These are phyloP conservation scores for Liopterus haemorrhoidalis DNA, from an alignment of 2,888 invertebrate genomes.

Conservation along the genomic window DNA sequence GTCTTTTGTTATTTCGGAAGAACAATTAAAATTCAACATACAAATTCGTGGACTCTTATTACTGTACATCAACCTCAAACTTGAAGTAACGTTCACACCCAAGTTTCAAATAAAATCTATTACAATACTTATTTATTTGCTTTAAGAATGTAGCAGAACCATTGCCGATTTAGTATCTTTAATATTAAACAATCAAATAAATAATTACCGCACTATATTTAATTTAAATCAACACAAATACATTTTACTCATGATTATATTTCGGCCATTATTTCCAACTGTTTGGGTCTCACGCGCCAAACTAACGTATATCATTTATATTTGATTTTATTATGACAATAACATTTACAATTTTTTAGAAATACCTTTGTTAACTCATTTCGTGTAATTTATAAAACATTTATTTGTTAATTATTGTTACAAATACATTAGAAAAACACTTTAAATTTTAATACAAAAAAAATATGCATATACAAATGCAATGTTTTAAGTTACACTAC, in stretches of 20 bases:
- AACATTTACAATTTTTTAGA: too few relatives aligned
- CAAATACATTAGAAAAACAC: slow-evolving; percentile 16
- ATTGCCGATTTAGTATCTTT: too few relatives aligned
- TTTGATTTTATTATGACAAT: slow-evolving; percentile 6
- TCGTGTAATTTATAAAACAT: slow-evolving; percentile 10
- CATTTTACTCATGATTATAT: slow-evolving; percentile 41
- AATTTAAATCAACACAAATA: slow-evolving; percentile 36
- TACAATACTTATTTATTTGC: too few relatives aligned
- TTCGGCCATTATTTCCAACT: slow-evolving; percentile 44
- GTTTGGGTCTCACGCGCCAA: slow-evolving; percentile 39
- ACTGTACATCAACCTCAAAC: slow-evolving; percentile 24
- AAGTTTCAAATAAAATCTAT: slow-evolving; percentile 21
- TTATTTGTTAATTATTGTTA: slow-evolving; percentile 3
- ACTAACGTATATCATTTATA: slow-evolving; percentile 25
- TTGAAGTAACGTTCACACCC: slow-evolving; percentile 25
- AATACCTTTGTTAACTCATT: slow-evolving; percentile 10
- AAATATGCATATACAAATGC: slow-evolving; percentile 20
- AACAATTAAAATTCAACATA: too few relatives aligned
- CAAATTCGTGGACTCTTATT: too few relatives aligned
- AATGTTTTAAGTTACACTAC: slow-evolving; percentile 20
- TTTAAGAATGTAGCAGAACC: too few relatives aligned
- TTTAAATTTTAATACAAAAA: slow-evolving; percentile 15
- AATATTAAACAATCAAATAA: slow-evolving; percentile 16
- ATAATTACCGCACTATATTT: slow-evolving; percentile 20
- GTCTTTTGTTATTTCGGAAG: too few relatives aligned